Conservation (phyloP, 2,888 invertebrate genomes). For the Loripinus fragilis region DNA sequence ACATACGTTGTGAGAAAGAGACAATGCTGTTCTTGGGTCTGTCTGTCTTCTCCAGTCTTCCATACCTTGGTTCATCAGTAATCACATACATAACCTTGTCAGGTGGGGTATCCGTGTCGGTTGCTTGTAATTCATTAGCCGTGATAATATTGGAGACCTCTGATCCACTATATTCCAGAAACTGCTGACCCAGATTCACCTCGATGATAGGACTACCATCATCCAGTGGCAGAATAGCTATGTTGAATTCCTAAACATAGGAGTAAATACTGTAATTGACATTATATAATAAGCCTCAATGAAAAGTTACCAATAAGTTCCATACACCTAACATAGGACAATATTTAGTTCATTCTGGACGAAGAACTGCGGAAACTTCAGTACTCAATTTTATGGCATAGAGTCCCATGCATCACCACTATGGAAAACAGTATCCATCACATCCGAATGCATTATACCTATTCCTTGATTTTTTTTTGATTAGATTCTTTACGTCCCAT, state of each 20-base stretch:
- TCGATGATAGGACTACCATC: constrained; percentile 79
- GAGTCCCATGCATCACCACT: too few relatives aligned
- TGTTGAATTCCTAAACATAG: constrained; percentile 79
- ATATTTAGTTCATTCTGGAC: too few relatives aligned
- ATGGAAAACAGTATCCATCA: too few relatives aligned
- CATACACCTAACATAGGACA: too few relatives aligned
- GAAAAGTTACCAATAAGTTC: too few relatives aligned
- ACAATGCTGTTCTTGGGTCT: constrained; percentile 63
- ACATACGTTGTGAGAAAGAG: constrained; percentile 77
- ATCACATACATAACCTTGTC: constrained; percentile 73
- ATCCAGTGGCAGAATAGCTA: constrained; percentile 77
- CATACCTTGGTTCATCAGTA: constrained; percentile 71
- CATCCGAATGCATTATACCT: too few relatives aligned
- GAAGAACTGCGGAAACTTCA: too few relatives aligned
- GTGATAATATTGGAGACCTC: constrained; percentile 74
- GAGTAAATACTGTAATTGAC: too few relatives aligned
- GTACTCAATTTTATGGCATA: too few relatives aligned
- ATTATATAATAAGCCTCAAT: too few relatives aligned
- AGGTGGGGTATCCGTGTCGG: constrained; percentile 74
- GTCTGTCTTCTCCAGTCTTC: constrained; percentile 72
- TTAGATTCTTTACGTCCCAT: too few relatives aligned
- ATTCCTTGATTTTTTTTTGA: too few relatives aligned
- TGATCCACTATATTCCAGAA: constrained; percentile 69
- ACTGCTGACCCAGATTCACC: constrained; percentile 77
- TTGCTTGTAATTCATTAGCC: constrained; percentile 68